Evolutionary conservation across 2,113 vertebrate genomes (phyloP).

Genomic region (Zosterops japonicus): DNA sequence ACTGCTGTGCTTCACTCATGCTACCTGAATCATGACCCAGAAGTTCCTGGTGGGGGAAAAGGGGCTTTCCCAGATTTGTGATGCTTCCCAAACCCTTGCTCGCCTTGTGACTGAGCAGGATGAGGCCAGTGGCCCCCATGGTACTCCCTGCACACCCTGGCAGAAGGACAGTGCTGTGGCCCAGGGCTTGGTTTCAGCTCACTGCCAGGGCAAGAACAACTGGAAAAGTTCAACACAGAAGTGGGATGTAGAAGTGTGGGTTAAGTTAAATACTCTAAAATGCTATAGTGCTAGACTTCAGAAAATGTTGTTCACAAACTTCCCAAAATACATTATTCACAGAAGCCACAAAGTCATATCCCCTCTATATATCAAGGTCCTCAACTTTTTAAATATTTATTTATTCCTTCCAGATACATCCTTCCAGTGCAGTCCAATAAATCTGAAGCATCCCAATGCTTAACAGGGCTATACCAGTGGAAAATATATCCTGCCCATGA

Average conservation of each 20-base stretch:
- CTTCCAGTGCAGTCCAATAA: background rate
- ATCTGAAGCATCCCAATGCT: background rate
- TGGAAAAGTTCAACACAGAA: background rate
- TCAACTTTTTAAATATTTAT: background rate
- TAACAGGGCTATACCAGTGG: background rate
- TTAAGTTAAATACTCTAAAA: background rate
- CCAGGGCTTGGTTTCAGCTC: background rate
- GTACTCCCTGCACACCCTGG: background rate
- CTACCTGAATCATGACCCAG: fast-evolving
- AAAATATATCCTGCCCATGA: background rate
- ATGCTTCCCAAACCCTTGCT: background rate
- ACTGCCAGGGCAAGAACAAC: background rate
- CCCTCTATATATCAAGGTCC: background rate
- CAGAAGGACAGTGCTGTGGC: background rate
- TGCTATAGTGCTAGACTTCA: background rate
- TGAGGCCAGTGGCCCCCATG: fast-evolving
- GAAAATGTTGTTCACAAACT: background rate
- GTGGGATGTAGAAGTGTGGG: background rate
- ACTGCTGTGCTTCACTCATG: background rate
- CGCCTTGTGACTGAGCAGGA: fast-evolving
- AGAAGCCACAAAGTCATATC: background rate
- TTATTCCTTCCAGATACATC: background rate
- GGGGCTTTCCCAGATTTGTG: background rate
- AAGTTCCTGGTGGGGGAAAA: background rate
- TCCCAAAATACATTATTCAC: background rate